Evolutionary conservation across 2,888 invertebrate genomes (phyloP), one percentile per base, ranked within the genome.

Genomic region (Agrypnus murinus): DNA sequence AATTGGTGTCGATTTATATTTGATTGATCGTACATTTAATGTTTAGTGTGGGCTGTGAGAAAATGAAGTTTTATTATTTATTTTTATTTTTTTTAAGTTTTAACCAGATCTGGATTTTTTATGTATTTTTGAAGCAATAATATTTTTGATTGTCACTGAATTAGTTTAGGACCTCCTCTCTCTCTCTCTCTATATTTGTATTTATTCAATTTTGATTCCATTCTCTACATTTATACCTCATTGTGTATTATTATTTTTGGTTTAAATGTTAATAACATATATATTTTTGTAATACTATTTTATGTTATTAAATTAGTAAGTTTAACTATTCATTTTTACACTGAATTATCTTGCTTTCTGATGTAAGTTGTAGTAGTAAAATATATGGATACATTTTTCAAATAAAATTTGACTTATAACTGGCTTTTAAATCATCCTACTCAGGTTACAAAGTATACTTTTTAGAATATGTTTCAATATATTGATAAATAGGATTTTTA

Each of bases 1-100:
- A 64, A 17, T 64, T 40, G 50, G 55, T 57, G 65, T 65, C 66
- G 32, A 70, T 57, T 70, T 66, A 25, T 25, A 2, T 60, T 25
- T 60, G 59, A 64, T 45, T 43, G 59, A 64, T 45, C 53, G 59
- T 60, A 65, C 40, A 43, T 70, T 25, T 25, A 57, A 65, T 48
- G 46, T 71, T 71, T 71, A 71, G 67, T 67, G 63, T 67, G 67
- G 71, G 71, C 71, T 71, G 71, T 71, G 71, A 71, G 63, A 57
- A 71, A 66, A 63, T 43, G 63, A 57, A 64, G 25, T 25, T 25
- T 59, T 63, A 17, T 19, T 55, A 55, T 6, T 66, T n/a, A 43
- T 12, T 66, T 59, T 65, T 43, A 46, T 38, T 65, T 65, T 57
- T 12, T 66, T 59, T 65, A 32, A 46, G 15, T 65, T 65, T 57